Evolutionary conservation across 92 coral and sea anemone species (phyloP), one percentile per base, ranked within the genome.

Genomic region (Palythoa heliodiscus): DNA sequence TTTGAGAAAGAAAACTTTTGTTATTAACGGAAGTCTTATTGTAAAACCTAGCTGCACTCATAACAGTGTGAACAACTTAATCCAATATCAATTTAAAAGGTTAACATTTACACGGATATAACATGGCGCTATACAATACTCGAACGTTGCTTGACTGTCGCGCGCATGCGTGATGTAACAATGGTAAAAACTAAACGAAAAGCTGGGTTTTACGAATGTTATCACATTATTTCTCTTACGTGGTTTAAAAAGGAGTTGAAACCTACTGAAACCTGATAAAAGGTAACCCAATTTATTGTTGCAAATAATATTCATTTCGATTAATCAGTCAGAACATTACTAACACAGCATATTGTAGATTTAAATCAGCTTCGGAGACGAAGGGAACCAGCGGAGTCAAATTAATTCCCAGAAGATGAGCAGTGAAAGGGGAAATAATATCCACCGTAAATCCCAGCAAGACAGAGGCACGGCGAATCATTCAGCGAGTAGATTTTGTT

Each of bases 141-240:
- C 61, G 16, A 55, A 5, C 14, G 61, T 55, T 55, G 61, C 17
- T 55, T 12, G 61, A 55, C 1, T 55, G 61, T 55, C 61, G 61
- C 61, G 61, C 61, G 61, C 61, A 55, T 55, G 61, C 61, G 61
- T 55, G 61, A 55, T 55, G 61, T 55, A 55, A 55, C 61, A 55
- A 55, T 55, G 61, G 16, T 55, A 12, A 5, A 55, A 55, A 55
- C 14, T 55, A 11, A 55, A 12, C 16, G 15, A 55, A 55, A 12
- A 12, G 16, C 61, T 55, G 61, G 17, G 61, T 12, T 55, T 55
- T 0, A 9, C 61, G 2, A 12, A 12, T 16, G 16, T 13, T 43
- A 43, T 43, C 9, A 7, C 50, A 43, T 43, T 43, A 43, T 43
- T 43, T 43, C 50, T 5, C 50, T 7, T 43, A 43, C 7, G 6